Evolutionary conservation across 2,888 invertebrate genomes (phyloP).

Genomic region (Thelaira solivaga): DNA sequence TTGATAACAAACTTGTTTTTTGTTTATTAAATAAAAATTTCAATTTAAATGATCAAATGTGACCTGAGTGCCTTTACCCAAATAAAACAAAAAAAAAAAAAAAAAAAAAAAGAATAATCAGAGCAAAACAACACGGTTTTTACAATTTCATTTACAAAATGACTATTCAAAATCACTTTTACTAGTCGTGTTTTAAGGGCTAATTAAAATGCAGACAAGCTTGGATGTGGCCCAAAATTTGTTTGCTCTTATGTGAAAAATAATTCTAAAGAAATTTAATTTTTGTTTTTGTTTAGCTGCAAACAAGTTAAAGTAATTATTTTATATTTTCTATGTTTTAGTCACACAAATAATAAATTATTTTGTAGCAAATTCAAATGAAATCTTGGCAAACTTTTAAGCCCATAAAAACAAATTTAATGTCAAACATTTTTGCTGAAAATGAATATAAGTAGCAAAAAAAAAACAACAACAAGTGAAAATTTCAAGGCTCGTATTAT

Average conservation of each 20-base stretch:
- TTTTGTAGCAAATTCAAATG: constrained; percentile 10
- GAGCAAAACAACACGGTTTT: not conserved
- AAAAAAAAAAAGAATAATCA: not conserved
- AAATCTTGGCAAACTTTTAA: constrained; percentile 40
- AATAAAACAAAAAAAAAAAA: not conserved
- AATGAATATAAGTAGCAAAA: constrained; percentile 1
- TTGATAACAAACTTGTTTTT: not conserved
- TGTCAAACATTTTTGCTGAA: constrained; percentile 7
- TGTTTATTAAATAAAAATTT: constrained; percentile 4
- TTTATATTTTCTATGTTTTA: constrained; percentile 40
- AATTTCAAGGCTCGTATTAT: constrained; percentile 22
- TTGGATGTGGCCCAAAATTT: constrained; percentile 31
- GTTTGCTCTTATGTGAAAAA: not conserved
- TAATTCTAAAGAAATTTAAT: not conserved
- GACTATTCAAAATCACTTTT: constrained; percentile 35
- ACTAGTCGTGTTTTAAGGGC: constrained; percentile 38
- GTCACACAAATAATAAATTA: constrained; percentile 30
- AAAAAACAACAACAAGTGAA: not conserved
- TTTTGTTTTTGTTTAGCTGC: too few relatives aligned
- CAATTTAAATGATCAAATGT: too few relatives aligned
- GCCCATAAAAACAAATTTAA: not conserved
- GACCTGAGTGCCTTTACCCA: not conserved
- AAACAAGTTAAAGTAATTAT: constrained; percentile 55
- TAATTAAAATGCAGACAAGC: constrained; percentile 52
- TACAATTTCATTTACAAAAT: not conserved